phyloP scores from a whole-genome alignment of 2,797 vertebrate genomes.

The Apogon talboti region DNA sequence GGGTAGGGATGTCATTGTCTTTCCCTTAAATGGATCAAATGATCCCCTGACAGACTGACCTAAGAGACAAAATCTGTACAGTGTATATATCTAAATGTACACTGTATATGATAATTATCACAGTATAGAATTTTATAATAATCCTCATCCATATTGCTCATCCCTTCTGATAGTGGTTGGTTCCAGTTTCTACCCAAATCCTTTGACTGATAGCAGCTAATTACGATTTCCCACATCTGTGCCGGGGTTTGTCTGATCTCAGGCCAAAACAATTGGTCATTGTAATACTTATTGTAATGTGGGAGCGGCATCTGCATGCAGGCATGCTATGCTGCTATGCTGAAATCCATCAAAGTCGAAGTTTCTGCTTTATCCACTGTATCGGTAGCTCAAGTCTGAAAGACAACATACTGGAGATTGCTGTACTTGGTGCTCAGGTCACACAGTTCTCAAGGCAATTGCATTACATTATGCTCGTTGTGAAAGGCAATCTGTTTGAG shows the following conservation, averaged over 20 bases:
- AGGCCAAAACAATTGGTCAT: constrained; percentile 67
- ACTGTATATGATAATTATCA: no score
- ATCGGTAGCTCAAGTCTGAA: not conserved
- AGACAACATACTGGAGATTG: constrained; percentile 23
- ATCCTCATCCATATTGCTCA: no score
- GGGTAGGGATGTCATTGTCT: no score
- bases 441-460: constrained; percentile 9
- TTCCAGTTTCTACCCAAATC: constrained; percentile 16
- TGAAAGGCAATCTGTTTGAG: not conserved
- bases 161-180: constrained; percentile 4
- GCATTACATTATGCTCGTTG: not conserved
- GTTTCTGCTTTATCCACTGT: constrained; percentile 20
- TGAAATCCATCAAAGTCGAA: constrained; percentile 32
- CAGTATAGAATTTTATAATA: no score
- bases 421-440: constrained; percentile 29
- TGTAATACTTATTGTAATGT: constrained; percentile 65
- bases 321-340: constrained; percentile 55
- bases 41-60: not conserved
- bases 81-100: no score
- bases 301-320: constrained; percentile 74
- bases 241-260: constrained; percentile 45
- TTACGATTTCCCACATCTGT: constrained; percentile 37
- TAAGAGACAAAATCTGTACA: no score
- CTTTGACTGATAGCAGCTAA: constrained; percentile 35
- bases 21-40: no score